Evolutionary conservation across 2,113 vertebrate genomes (phyloP).

Genomic region (Lophius piscatorius): DNA sequence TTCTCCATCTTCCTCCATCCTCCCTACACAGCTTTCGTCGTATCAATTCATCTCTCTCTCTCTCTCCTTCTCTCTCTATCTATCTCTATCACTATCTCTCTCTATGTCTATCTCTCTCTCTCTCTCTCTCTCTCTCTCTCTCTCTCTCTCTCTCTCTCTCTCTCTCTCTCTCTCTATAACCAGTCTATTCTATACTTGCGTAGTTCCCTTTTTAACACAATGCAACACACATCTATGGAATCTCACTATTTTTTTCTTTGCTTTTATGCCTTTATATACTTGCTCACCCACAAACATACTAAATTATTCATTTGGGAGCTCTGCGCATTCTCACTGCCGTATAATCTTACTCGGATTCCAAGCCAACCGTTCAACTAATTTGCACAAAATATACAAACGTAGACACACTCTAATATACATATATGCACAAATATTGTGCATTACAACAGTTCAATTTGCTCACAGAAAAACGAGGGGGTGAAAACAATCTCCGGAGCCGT

Average conservation of each 20-base stretch:
- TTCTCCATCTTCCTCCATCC: too few species aligned
- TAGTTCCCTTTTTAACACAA: not conserved
- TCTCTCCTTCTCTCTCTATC: too few species aligned
- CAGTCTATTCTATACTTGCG: slow-evolving; percentile 4
- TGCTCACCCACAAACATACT: slow-evolving; percentile 28
- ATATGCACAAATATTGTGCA: not conserved
- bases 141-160: not conserved
- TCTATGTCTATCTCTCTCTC: not conserved
- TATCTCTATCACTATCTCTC: too few species aligned
- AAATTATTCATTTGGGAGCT: slow-evolving; percentile 48
- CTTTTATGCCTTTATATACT: slow-evolving; percentile 18
- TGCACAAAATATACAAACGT: not conserved
- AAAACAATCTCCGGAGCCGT: slow-evolving; percentile 37
- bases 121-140: slow-evolving; percentile 7
- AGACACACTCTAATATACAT: not conserved
- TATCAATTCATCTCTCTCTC: too few species aligned
- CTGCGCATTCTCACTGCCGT: slow-evolving; percentile 9
- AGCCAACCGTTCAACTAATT: slow-evolving; percentile 15
- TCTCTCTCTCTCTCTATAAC: slow-evolving; percentile 10
- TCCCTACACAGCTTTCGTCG: too few species aligned
- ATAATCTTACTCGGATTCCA: slow-evolving; percentile 21
- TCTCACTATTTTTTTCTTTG: slow-evolving; percentile 8
- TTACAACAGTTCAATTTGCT: slow-evolving; percentile 26
- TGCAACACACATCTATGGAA: not conserved
- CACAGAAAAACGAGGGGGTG: not conserved